Base-by-base conservation (phyloP, 1,140 invertebrate species). In the Nomia melanderi region DNA sequence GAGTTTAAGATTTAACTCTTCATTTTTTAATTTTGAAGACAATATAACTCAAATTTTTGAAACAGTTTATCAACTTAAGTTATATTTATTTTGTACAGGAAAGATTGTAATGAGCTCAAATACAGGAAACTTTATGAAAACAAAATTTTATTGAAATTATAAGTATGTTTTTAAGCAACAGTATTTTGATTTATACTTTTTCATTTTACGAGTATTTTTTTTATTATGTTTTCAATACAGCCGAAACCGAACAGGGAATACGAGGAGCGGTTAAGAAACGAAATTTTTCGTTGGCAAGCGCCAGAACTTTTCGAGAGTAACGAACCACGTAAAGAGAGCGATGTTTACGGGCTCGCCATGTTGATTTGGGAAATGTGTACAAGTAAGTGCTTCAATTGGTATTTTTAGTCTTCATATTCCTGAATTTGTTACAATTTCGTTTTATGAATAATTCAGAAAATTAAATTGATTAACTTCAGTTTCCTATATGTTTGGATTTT, bases 351-450 rank as follows among this genome's bases (percentile, higher is more conserved):
- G 9, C 70, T 90, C 12, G 56, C 85, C 12, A 71, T 90, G 12
- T 66, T 90, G 31, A 87, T 89, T 33, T 90, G 89, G 89, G 89
- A 90, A 86, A 89, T 90, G 83, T 86, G 86, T 53, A 90, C 89
- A 39, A 86, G 88, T 85, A 67, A 86, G 81, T 79, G 17, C 50
- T 36, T 12, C 44, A n/a, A 17, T 20, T 12, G 29, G 39, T 47
- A 54, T 65, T 2, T 5, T 66, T 6, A 14, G 23, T 29, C 50
- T 9, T 53, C 64, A n/a, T 41, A 4, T 29, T 47, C 20, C 56
- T 1, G 1, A 31, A 33, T 59, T 33, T 29, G 2, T 17, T 14
- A 7, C 1, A 14, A n/a, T 4, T 33, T 44, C 14, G 5, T 17
- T 44, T 17, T 44, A 44, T 17, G 8, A 11, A 39, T 9, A 11